phyloP scores from a whole-genome alignment of 1,140 invertebrate species.

The Drosophila micromelanica region DNA sequence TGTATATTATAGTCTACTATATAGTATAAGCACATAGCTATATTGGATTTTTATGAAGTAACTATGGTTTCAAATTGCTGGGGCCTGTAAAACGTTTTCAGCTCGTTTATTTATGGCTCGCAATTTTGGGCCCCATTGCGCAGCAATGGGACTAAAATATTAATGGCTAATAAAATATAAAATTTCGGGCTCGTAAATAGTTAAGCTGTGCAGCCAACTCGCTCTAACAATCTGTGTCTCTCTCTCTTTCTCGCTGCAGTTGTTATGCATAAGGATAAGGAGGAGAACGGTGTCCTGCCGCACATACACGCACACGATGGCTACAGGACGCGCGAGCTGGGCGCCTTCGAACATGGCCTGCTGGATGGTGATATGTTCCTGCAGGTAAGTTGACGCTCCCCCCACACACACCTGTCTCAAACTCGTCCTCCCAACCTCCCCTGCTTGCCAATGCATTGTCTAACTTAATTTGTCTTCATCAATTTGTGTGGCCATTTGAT shows the following conservation, averaged over 20 bases:
- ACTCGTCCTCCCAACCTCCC: not conserved
- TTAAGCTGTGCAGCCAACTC: conserved; percentile 29
- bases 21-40: conserved; percentile 35
- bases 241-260: conserved; percentile 88
- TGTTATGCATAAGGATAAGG: conserved; percentile 96
- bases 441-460: not conserved
- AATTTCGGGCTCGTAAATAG: conserved; percentile 49
- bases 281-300: conserved; percentile 88
- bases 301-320: conserved; percentile 86
- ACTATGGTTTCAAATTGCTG: conserved; percentile 63
- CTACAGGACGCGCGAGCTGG: conserved; percentile 91
- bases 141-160: conserved; percentile 57
- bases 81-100: conserved; percentile 58
- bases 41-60: conserved; percentile 81
- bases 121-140: conserved; percentile 21
- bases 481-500: conserved; percentile 71
- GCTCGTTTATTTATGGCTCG: conserved; percentile 65
- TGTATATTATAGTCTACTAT: conserved; percentile 44
- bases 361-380: conserved; percentile 97
- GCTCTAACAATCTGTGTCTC: not conserved
- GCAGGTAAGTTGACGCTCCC: conserved; percentile 88
- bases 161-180: conserved; percentile 74
- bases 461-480: conserved; percentile 72
- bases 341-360: conserved; percentile 94
- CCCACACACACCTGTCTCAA: not conserved